These are phyloP conservation scores for Brachyptera risi DNA, from an alignment of 2,888 invertebrate genomes.

Conservation along the genomic window DNA sequence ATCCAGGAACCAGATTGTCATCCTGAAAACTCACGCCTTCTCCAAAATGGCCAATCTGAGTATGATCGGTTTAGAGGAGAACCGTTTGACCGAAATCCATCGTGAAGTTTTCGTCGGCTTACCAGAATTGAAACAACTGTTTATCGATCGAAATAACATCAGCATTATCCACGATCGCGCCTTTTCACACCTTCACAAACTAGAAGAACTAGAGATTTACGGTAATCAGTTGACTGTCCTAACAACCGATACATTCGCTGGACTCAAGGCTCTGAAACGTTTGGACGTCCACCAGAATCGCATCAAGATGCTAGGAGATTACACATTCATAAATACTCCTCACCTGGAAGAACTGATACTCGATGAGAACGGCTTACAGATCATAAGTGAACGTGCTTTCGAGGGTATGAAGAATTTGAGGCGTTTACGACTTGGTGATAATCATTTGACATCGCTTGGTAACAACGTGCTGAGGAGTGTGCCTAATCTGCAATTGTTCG, in stretches of 20 bases:
- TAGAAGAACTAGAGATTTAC: constrained; percentile 81
- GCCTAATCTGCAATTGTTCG: constrained; percentile 65
- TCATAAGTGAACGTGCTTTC: constrained; percentile 72
- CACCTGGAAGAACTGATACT: constrained; percentile 65
- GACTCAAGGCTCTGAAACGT: constrained; percentile 66
- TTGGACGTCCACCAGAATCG: constrained; percentile 71
- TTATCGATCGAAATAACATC: constrained; percentile 84
- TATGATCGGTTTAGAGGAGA: constrained; percentile 63
- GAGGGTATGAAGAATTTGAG: constrained; percentile 68
- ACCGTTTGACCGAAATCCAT: constrained; percentile 69
- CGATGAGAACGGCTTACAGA: constrained; percentile 51
- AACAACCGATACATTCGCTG: constrained; percentile 72
- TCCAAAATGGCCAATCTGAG: constrained; percentile 67
- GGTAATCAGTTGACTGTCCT: constrained; percentile 68
- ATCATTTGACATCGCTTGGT: constrained; percentile 67
- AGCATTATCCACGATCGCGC: constrained; percentile 75
- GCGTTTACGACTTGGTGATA: constrained; percentile 69
- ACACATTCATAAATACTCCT: constrained; percentile 74
- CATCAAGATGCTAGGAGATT: constrained; percentile 72
- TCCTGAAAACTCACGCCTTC: constrained; percentile 64
- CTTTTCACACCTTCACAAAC: constrained; percentile 66
- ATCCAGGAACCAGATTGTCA: constrained; percentile 65
- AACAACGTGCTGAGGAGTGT: constrained; percentile 70
- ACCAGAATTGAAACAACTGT: constrained; percentile 65
- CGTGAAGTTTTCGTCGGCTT: constrained; percentile 68